Base-by-base conservation (phyloP, 2,888 invertebrate genomes). In the Anoncus sp. region DNA sequence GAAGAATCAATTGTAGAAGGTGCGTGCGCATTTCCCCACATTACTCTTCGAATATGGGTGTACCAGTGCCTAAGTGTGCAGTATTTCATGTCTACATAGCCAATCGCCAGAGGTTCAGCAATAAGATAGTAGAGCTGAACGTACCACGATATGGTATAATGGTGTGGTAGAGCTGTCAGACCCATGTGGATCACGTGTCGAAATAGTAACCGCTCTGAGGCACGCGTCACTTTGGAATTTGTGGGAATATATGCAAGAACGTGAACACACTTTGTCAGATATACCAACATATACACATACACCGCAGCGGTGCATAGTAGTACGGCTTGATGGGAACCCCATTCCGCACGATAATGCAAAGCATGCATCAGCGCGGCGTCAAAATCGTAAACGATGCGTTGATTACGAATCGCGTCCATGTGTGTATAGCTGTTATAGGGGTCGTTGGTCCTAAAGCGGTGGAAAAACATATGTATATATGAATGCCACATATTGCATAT, bases 371-470 rank as follows among this genome's bases (percentile, higher is more conserved):
- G 24, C 31, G 24, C 31, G 60, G 55, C 66, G 47, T 55, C 43
- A 55, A 59, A 55, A 57, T 66, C 75, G 66, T 62, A 31, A 55
- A 71, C 71, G 62, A 71, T 67, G 75, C 66, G 75, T 71, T 78
- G 62, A 78, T 71, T 71, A 71, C 70, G 75, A 60, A 67, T 40
- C 45, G 53, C 43, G 62, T 35, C 16, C 40, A 55, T 20, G 31
- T 55, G 40, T 20, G 10, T 40, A 27, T 35, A 47, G 49, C 38
- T 31, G 18, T 20, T 16, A n/a, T 7, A 24, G 22, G 40, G 12
- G 62, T 38, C 31, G n/a, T 63, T 18, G 35, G 31, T 53, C 10
- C n/a, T 20, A 12, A 6, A 49, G 40, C 22, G 20, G 69, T 22
- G 45, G 5, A 45, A 60, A 65, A 45, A 18, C 14, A 59, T 40